Percentiles rank a stretch among this genome's conserved stretches.
Evolutionary conservation across 1,140 invertebrate species (phyloP).

Genomic region (Nasonia giraulti): DNA sequence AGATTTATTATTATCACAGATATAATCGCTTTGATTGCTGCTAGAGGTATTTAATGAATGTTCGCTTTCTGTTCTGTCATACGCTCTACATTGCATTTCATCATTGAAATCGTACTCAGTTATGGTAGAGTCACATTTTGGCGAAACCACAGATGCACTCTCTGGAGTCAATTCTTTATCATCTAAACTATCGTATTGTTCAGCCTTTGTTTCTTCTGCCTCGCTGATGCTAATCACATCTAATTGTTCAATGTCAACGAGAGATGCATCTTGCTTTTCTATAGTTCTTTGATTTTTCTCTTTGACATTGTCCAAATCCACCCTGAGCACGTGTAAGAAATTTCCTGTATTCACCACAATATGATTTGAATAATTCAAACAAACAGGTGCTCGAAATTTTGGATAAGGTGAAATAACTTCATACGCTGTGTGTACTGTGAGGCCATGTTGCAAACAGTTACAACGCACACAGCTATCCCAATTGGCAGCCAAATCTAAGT

Average conservation of each 20-base stretch:
- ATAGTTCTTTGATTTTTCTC: slow-evolving; percentile 58
- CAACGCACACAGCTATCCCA: slow-evolving; percentile 77
- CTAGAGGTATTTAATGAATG: slow-evolving; percentile 62
- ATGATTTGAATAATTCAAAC: slow-evolving; percentile 79
- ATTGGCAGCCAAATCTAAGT: slow-evolving; percentile 76
- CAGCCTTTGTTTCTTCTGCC: slow-evolving; percentile 61
- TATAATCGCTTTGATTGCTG: slow-evolving; percentile 66
- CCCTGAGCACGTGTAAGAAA: slow-evolving; percentile 79
- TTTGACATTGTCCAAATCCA: slow-evolving; percentile 71
- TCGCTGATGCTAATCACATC: slow-evolving; percentile 69
- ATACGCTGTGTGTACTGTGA: slow-evolving; percentile 82
- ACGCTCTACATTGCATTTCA: slow-evolving; percentile 59
- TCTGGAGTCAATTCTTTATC: slow-evolving; percentile 63
- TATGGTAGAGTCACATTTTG: slow-evolving; percentile 61
- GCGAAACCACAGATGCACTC: slow-evolving; percentile 56
- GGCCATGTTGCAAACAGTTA: slow-evolving; percentile 80
- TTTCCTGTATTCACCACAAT: slow-evolving; percentile 84
- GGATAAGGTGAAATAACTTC: slow-evolving; percentile 82
- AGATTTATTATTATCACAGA: slow-evolving; percentile 70
- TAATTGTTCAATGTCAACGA: slow-evolving; percentile 62
- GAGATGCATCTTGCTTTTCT: slow-evolving; percentile 64
- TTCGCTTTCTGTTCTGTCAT: slow-evolving; percentile 58
- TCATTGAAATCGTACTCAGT: slow-evolving; percentile 64
- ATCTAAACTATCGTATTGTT: slow-evolving; percentile 62
- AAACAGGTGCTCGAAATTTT: slow-evolving; percentile 77